Evolutionary conservation across 2,888 invertebrate species (phyloP).

Genomic region (Thecocarcelia acutangulata): DNA sequence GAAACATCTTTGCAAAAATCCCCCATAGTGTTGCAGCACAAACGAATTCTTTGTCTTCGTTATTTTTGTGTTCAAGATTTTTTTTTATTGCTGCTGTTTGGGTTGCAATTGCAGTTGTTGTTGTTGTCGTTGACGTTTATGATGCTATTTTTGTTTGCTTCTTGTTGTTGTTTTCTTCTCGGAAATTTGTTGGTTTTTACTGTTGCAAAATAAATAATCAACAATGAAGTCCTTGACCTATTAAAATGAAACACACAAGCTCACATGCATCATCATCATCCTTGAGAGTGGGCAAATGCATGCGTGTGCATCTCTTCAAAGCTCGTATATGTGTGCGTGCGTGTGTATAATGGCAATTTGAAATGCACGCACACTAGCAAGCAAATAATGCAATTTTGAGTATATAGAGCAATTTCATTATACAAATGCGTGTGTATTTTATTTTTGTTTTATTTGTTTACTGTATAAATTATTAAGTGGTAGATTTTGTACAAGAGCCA

Average conservation of each 20-base stretch:
- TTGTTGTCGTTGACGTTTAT: constrained; percentile 17
- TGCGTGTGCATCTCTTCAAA: neutral
- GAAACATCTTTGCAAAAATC: neutral
- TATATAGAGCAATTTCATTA: constrained; percentile 5
- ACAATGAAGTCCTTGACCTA: constrained; percentile 68
- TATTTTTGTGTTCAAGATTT: neutral
- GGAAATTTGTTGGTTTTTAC: constrained; percentile 34
- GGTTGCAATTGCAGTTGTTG: neutral
- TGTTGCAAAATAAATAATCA: constrained; percentile 58
- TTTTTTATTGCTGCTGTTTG: neutral
- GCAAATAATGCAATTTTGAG: neutral
- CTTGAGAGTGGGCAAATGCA: constrained; percentile 11
- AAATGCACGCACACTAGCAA: neutral
- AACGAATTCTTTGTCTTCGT: neutral
- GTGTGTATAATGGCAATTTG: constrained; percentile 12
- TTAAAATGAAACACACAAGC: constrained; percentile 42
- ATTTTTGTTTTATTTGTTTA: neutral
- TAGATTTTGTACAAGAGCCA: neutral
- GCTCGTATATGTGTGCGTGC: neutral
- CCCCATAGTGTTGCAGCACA: neutral
- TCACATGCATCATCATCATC: constrained; percentile 9
- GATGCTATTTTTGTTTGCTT: constrained; percentile 19
- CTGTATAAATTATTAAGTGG: neutral
- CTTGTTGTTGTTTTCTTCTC: constrained; percentile 1
- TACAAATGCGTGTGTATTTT: neutral